These are phyloP conservation scores for Drosophila setifemur DNA, from an alignment of 1,140 invertebrate genomes.

Conservation along the genomic window DNA sequence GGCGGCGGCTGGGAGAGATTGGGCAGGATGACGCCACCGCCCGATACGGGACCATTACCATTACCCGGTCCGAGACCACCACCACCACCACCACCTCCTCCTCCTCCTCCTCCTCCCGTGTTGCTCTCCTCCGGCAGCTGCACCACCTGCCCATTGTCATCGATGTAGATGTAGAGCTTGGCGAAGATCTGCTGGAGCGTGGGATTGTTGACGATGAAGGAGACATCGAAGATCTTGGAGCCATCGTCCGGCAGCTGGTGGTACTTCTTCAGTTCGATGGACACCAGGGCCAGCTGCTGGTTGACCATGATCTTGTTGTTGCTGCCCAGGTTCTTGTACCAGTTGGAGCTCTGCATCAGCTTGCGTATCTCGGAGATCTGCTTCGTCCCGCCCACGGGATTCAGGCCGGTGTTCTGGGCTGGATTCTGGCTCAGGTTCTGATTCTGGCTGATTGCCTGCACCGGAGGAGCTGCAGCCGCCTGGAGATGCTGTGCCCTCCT, in stretches of 20 bases:
- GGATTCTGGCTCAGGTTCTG: neutral
- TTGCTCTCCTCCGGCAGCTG: slow-evolving; percentile 80
- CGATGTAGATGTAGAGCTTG: slow-evolving; percentile 84
- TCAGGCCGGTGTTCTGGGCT: neutral
- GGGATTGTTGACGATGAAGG: slow-evolving; percentile 83
- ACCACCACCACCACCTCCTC: neutral
- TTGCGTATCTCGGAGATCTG: slow-evolving; percentile 84
- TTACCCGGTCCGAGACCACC: neutral
- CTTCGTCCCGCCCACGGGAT: slow-evolving; percentile 32
- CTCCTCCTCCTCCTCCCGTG: neutral
- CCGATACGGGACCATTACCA: neutral
- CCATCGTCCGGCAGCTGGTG: slow-evolving; percentile 83
- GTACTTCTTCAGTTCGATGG: slow-evolving; percentile 84
- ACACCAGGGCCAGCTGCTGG: slow-evolving; percentile 85
- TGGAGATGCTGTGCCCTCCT: slow-evolving; percentile 52
- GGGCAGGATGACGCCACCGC: slow-evolving; percentile 23
- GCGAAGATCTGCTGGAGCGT: slow-evolving; percentile 84
- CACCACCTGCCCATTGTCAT: slow-evolving; percentile 84
- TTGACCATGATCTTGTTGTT: slow-evolving; percentile 88
- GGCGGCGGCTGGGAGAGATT: slow-evolving; percentile 63
- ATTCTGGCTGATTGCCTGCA: neutral
- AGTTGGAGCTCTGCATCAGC: slow-evolving; percentile 85
- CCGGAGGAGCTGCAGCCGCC: neutral
- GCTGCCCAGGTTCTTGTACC: slow-evolving; percentile 87
- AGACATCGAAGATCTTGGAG: slow-evolving; percentile 84